Percentiles rank a stretch among this genome's conserved stretches.
These are phyloP conservation scores for Chamaetylas fuelleborni DNA, from an alignment of 2,113 vertebrate species.

Conservation along the genomic window DNA sequence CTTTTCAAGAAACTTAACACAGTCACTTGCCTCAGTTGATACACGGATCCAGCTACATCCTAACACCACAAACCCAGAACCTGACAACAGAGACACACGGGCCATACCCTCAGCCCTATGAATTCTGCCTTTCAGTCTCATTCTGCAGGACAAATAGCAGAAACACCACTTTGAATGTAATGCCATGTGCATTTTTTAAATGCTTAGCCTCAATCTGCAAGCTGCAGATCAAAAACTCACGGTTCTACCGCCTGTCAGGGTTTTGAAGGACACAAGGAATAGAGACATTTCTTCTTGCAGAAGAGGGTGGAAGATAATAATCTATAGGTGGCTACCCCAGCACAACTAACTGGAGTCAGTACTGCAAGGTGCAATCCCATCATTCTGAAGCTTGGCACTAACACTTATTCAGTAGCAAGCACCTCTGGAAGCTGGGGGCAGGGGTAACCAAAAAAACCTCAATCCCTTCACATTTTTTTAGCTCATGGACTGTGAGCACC, in stretches of 20 bases:
- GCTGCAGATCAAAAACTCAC: background rate
- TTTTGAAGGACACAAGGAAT: background rate
- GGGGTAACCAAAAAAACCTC: background rate
- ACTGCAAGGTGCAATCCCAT: background rate
- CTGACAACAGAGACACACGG: background rate
- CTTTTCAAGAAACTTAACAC: background rate
- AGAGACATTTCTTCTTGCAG: background rate
- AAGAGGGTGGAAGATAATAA: background rate
- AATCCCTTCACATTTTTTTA: background rate
- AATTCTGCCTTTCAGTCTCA: background rate
- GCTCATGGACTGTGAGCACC: background rate
- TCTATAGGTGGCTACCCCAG: background rate
- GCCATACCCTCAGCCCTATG: background rate
- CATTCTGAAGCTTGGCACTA: background rate
- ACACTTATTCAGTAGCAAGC: background rate
- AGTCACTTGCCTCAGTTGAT: background rate
- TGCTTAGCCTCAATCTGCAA: background rate
- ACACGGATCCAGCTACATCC: background rate
- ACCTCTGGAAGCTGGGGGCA: background rate
- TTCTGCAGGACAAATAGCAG: background rate
- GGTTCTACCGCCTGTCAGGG: background rate
- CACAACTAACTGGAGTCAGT: background rate
- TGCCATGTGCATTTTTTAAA: background rate
- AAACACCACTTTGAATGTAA: background rate
- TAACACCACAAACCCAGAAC: background rate